Conservation (phyloP, 2,888 invertebrate genomes). For the Erynnis tages region DNA sequence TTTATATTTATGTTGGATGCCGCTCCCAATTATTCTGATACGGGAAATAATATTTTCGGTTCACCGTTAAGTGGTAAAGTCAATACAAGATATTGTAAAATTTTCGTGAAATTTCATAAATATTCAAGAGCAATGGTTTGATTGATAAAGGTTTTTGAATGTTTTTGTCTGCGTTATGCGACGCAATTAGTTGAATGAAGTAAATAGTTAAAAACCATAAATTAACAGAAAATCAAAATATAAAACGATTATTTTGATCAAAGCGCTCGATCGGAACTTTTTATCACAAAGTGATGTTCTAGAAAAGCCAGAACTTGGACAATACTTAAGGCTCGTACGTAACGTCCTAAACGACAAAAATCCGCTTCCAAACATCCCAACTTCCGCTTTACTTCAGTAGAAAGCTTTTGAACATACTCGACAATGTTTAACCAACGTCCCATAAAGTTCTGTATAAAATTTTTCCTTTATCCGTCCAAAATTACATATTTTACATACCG, state of each 20-base stretch:
- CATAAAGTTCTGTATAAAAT: conserved; percentile 20
- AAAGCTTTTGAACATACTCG: conserved; percentile 20
- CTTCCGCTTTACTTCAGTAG: conserved; percentile 1
- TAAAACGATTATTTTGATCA: too few relatives aligned
- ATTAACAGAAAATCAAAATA: too few relatives aligned
- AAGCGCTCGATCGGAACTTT: too few relatives aligned
- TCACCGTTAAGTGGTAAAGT: not conserved
- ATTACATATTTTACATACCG: conserved; percentile 27
- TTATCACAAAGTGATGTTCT: too few relatives aligned
- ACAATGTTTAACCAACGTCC: conserved; percentile 20
- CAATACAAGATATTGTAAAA: not conserved
- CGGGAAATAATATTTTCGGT: conserved; percentile 18
- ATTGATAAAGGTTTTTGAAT: too few relatives aligned
- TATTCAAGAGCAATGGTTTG: too few relatives aligned
- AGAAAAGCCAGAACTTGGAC: too few relatives aligned
- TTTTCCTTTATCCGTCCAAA: conserved; percentile 26
- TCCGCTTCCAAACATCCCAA: conserved; percentile 3
- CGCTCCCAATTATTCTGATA: conserved; percentile 22
- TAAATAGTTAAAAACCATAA: too few relatives aligned
- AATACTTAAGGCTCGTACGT: too few relatives aligned
- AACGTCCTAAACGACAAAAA: not conserved
- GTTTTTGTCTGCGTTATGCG: too few relatives aligned
- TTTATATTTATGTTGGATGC: conserved; percentile 20
- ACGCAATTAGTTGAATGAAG: too few relatives aligned
- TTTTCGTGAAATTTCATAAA: too few relatives aligned